Evolutionary conservation across 2,113 vertebrate genomes (phyloP), one percentile per base, ranked within the genome.

Genomic region (Micromys minutus): DNA sequence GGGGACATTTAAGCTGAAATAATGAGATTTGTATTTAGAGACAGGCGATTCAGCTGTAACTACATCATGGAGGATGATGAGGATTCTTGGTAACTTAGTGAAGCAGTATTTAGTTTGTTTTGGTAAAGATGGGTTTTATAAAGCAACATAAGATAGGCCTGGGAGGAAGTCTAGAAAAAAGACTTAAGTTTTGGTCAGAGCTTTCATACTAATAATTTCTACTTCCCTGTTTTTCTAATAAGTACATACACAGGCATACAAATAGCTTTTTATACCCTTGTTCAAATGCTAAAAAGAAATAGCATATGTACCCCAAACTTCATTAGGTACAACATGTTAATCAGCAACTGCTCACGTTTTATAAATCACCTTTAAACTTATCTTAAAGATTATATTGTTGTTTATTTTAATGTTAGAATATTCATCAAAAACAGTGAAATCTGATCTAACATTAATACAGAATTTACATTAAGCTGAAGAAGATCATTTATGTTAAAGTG

Each of bases 211-310:
- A 77, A 91, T 72, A 75, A 50, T 77, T 87, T 96, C 52, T 24
- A 26, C 42, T 90, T 90, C 5, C 17, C 12, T 63, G 1, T 91
- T 91, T 93, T 74, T 63, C n/a, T 67, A 87, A 77, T 39, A 59
- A 55, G 8, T 39, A 74, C 16, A 39, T 26, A 57, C 3, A 52
- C 65, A 75, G 26, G 34, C 39, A 77, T 29, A 90, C 13, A 50
- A 47, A 84, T 34, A 55, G 3, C 36, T 50, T 69, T 67, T 52
- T 69, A 52, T 1, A 86, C 45, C 36, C 61, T 80, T 87, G 6
- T 87, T 89, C 47, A 93, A 61, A 47, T 81, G 24, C 90, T 94
- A 93, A 83, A 91, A 89, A 76, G 45, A 91, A 47, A 69, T 50
- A 69, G 12, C 21, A 83, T 80, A 75, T 90, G 29, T 21, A 71